Evolutionary conservation across 2,888 invertebrate genomes (phyloP), one percentile per base, ranked within the genome.

Genomic region (Gastrophysa polygoni): DNA sequence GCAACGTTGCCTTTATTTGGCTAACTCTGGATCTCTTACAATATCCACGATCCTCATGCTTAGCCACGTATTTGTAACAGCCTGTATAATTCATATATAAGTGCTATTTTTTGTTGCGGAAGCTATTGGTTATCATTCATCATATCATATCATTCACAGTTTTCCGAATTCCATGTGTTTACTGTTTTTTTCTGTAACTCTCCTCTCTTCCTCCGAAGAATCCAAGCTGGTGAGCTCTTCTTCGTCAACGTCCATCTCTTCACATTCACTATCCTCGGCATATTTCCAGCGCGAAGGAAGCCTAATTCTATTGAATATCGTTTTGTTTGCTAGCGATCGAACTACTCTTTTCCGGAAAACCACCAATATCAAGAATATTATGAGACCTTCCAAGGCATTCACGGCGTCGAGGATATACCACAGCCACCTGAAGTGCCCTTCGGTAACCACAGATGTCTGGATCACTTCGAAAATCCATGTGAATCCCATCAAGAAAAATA

Each of bases 391-490:
- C 5, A 88, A 79, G 0, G 83, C 78, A 78, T 89, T 89, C 65
- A 87, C 78, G 38, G 85, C 77, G 77, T 89, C 89, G 1, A 85
- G 78, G 17, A 87, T 76, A 7, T 83, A 76, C 86, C 88, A 68
- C 29, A 65, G 49, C 64, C 58, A 66, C 28, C 38, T 59, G 21
- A 61, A 46, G 8, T 61, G 47, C n/a, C 24, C 28, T 3, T 62
- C 73, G 20, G 75, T 63, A 4, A 73, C 72, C n/a, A n/a, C n/a
- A n/a, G n/a, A n/a, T 21, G 75, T 76, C 1, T 85, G 85, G 14
- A 85, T 80, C 10, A 90, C 84, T 79, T 91, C 91, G 70, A 90
- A 90, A 66, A 88, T 84, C 90, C 90, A 91, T 0, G 88, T 85
- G 50, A 90, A 82, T 1, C 90, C 91, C 89, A 89, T 90, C 0